Conservation (phyloP, 2,888 invertebrate species). For the Electrophaes corylata region DNA sequence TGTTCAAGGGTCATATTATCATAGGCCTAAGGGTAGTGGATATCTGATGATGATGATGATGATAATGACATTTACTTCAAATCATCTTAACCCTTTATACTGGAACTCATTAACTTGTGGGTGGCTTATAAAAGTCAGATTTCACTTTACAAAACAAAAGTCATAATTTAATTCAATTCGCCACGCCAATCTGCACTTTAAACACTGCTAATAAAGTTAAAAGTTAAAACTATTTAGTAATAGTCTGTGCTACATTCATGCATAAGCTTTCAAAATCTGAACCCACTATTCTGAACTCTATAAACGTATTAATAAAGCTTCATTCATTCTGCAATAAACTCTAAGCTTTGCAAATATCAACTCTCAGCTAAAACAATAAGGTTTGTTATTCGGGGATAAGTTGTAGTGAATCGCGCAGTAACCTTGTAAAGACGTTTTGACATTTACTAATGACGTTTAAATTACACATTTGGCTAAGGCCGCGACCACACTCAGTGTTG, state of each 20-base stretch:
- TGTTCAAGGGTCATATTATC: too few species aligned
- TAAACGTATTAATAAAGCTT: not conserved
- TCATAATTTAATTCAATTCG: slow-evolving; percentile 5
- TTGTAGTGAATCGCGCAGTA: slow-evolving; percentile 40
- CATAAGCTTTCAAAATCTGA: not conserved
- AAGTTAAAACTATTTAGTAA: not conserved
- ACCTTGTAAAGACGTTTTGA: slow-evolving; percentile 56
- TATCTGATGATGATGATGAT: slow-evolving; percentile 1
- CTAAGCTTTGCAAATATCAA: slow-evolving; percentile 3
- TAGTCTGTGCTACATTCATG: not conserved
- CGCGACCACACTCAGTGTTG: slow-evolving; percentile 19
- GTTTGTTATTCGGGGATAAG: slow-evolving; percentile 3
- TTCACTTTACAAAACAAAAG: slow-evolving; percentile 1
- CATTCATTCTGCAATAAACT: not conserved
- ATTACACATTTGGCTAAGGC: slow-evolving; percentile 44
- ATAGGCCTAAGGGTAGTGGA: too few species aligned
- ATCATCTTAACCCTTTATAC: slow-evolving; percentile 7
- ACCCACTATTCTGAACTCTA: slow-evolving; percentile 11
- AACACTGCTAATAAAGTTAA: not conserved
- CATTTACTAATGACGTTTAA: slow-evolving; percentile 69
- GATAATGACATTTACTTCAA: slow-evolving; percentile 1
- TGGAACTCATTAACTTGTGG: slow-evolving; percentile 9
- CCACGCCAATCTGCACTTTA: slow-evolving; percentile 6
- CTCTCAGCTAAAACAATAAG: not conserved
- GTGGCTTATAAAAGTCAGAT: slow-evolving; percentile 14